Evolutionary conservation across 2,797 vertebrate genomes (phyloP).

Genomic region (Nyctibius grandis): DNA sequence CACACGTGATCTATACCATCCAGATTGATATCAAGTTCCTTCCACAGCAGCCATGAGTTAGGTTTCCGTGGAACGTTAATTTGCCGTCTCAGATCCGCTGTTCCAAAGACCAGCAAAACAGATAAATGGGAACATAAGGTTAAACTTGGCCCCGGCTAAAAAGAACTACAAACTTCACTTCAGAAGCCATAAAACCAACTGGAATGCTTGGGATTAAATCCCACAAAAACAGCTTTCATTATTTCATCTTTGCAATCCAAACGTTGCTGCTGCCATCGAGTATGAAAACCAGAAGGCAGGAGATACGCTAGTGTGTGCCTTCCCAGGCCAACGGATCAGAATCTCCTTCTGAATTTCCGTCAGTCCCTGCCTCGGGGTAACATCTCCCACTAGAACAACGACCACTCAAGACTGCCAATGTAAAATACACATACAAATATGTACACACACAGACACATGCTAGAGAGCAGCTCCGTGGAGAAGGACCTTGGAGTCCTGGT

Average conservation of each 20-base stretch:
- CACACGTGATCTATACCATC: background rate
- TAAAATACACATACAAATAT: background rate
- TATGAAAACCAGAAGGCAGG: conserved; percentile 15
- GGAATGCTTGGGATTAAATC: conserved; percentile 37
- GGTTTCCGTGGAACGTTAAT: background rate
- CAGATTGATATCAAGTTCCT: background rate
- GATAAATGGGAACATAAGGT: conserved; percentile 43
- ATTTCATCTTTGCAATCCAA: conserved; percentile 18
- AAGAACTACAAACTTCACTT: conserved; percentile 20
- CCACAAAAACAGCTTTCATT: conserved; percentile 40
- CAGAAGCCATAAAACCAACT: conserved; percentile 50
- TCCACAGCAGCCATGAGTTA: background rate
- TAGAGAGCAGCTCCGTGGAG: too few species aligned
- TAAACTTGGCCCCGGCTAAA: background rate
- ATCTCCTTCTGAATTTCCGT: background rate
- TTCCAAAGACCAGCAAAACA: conserved; percentile 41
- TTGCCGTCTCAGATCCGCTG: conserved; percentile 9
- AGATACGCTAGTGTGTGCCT: background rate
- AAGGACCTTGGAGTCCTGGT: too few species aligned
- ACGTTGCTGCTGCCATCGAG: background rate
- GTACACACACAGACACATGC: too few species aligned
- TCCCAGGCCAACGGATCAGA: background rate
- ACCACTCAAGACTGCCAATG: background rate
- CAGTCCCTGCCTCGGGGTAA: fast-evolving
- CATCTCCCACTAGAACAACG: background rate